Conservation (phyloP, 2,797 vertebrate genomes). For the Epinephelus coioides region DNA sequence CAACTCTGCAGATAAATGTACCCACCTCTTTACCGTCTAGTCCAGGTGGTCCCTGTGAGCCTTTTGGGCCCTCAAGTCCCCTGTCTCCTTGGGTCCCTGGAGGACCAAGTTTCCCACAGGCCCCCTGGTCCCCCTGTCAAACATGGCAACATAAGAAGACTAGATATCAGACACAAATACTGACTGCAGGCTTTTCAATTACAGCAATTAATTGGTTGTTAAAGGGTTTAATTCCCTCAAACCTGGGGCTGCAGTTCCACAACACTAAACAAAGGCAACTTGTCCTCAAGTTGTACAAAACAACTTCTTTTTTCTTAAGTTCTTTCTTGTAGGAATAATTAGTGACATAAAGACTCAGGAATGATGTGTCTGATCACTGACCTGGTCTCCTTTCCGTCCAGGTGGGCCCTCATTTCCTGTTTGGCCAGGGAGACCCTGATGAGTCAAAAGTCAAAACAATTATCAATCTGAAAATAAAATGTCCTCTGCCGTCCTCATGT, state of each 20-base stretch:
- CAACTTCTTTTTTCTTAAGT: background rate
- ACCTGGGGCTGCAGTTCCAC: background rate
- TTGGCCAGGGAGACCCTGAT: slow-evolving; percentile 86
- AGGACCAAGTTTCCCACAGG: slow-evolving; percentile 75
- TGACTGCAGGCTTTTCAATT: background rate
- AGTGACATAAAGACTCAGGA: background rate
- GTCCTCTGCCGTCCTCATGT: background rate
- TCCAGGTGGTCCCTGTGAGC: slow-evolving; percentile 82
- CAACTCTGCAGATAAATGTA: slow-evolving; percentile 3
- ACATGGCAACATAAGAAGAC: background rate
- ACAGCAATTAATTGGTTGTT: background rate
- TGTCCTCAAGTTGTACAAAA: background rate
- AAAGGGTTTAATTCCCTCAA: background rate
- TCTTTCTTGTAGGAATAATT: background rate
- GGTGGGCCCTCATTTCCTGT: slow-evolving; percentile 82
- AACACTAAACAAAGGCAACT: background rate
- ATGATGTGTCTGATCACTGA: slow-evolving; percentile 59
- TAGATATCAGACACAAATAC: too few relatives aligned
- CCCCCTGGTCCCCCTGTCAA: slow-evolving; percentile 83
- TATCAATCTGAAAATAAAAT: background rate
- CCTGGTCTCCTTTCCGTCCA: slow-evolving; percentile 90
- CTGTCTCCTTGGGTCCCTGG: slow-evolving; percentile 72
- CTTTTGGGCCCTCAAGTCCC: slow-evolving; percentile 81
- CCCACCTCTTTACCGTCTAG: slow-evolving; percentile 81
- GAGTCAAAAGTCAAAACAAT: slow-evolving; percentile 14